These are phyloP conservation scores for Watsonalla binaria DNA, from an alignment of 2,888 invertebrate genomes.

Conservation along the genomic window DNA sequence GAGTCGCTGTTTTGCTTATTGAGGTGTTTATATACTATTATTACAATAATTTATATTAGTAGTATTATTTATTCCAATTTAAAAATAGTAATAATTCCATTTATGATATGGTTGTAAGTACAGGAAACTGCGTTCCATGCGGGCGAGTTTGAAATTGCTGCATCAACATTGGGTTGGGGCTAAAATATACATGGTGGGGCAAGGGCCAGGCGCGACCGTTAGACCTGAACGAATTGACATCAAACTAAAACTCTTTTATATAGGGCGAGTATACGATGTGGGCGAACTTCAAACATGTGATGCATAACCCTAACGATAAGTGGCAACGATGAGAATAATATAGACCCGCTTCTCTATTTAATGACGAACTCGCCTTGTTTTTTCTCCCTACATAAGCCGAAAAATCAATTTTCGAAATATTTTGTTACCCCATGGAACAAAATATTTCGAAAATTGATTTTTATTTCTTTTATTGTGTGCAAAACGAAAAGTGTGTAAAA, in stretches of 20 bases:
- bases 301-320: constrained; percentile 9
- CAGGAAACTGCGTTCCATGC: constrained; percentile 37
- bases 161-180: constrained; percentile 17
- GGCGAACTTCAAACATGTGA: not conserved
- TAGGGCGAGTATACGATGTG: not conserved
- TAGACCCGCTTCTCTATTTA: not conserved
- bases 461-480: too few species aligned
- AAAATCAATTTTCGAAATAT: too few species aligned
- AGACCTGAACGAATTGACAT: not conserved
- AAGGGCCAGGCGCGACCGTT: not conserved
- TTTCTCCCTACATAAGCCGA: too few species aligned
- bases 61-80: not conserved
- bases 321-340: constrained; percentile 4
- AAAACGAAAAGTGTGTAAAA: too few species aligned
- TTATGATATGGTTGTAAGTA: constrained; percentile 1
- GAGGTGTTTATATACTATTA: too few species aligned
- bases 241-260: not conserved
- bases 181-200: constrained; percentile 16
- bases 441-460: too few species aligned
- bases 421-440: too few species aligned
- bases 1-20: too few species aligned
- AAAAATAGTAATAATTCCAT: not conserved
- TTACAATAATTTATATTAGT: too few species aligned
- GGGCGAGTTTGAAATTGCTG: constrained; percentile 42
- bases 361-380: not conserved